A percentile compares a stretch with the other conserved stretches of the same genome.
Evolutionary conservation across 2,797 vertebrate genomes (phyloP).

Genomic region (Myripristis jacobus): DNA sequence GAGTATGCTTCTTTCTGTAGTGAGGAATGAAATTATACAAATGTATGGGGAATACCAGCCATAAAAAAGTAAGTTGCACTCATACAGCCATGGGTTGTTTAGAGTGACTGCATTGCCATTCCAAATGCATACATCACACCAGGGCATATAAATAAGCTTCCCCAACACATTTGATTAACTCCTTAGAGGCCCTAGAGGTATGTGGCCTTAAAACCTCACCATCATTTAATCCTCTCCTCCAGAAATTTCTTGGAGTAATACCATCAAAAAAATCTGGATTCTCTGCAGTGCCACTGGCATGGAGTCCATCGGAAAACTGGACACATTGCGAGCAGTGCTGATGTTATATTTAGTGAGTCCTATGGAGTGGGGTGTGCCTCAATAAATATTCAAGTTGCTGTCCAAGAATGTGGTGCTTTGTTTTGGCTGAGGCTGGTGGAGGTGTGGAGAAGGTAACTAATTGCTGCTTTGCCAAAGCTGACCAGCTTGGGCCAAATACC

Average conservation of each 20-base stretch:
- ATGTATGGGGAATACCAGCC: conserved; percentile 70
- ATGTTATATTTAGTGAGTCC: conserved; percentile 17
- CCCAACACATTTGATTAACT: conserved; percentile 75
- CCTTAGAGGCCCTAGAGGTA: conserved; percentile 68
- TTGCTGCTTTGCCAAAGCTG: no score
- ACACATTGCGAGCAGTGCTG: conserved; percentile 38
- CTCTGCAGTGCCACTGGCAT: conserved; percentile 59
- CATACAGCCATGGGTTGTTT: conserved; percentile 71
- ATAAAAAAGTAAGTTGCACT: conserved; percentile 64
- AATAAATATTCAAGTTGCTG: no score
- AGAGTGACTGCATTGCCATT: conserved; percentile 71
- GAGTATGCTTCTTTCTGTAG: conserved; percentile 66
- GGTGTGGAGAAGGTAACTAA: no score
- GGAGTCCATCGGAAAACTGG: conserved; percentile 40
- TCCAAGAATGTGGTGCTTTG: no score
- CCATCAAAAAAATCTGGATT: conserved; percentile 67
- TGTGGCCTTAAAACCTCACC: conserved; percentile 65
- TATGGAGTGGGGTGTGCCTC: no score
- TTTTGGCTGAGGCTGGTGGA: no score
- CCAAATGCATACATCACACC: conserved; percentile 61
- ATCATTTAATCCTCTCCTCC: conserved; percentile 71
- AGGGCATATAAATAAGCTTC: conserved; percentile 70
- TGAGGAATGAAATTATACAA: conserved; percentile 75
- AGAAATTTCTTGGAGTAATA: conserved; percentile 64
- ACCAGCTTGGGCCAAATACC: no score